Evolutionary conservation across 2,888 invertebrate species (phyloP).

Genomic region (Dermolepida albohirtum): DNA sequence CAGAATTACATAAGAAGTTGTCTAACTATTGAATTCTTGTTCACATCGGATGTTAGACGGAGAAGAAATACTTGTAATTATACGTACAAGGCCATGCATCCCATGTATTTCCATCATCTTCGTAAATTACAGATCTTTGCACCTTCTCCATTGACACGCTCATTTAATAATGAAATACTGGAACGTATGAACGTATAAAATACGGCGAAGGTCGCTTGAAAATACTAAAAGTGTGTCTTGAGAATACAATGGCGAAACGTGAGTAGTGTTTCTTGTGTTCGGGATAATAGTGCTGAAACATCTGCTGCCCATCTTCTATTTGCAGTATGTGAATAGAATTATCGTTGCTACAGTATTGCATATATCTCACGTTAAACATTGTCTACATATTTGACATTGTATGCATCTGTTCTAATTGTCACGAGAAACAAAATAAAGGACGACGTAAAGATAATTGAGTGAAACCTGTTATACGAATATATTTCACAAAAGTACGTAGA

Average conservation of each 20-base stretch:
- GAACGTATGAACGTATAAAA: slow-evolving; percentile 16
- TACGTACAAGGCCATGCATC: slow-evolving; percentile 32
- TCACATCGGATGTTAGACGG: not conserved
- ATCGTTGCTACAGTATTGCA: no score
- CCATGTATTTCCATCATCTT: slow-evolving; percentile 27
- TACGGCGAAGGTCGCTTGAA: slow-evolving; percentile 27
- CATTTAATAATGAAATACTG: slow-evolving; percentile 12
- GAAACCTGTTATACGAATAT: slow-evolving; percentile 8
- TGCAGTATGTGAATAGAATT: not conserved
- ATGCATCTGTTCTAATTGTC: slow-evolving; percentile 29
- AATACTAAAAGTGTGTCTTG: slow-evolving; percentile 26
- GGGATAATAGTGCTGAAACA: slow-evolving; percentile 18
- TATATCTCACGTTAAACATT: no score
- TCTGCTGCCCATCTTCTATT: slow-evolving; percentile 3
- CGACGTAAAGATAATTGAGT: slow-evolving; percentile 12
- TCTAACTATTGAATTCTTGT: slow-evolving; percentile 8
- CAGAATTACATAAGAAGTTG: not conserved
- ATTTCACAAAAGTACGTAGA: not conserved
- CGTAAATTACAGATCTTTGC: slow-evolving; percentile 32
- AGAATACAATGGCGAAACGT: slow-evolving; percentile 27
- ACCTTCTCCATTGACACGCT: slow-evolving; percentile 34
- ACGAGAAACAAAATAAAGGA: not conserved
- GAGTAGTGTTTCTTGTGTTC: slow-evolving; percentile 15
- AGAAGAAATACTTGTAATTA: slow-evolving; percentile 19
- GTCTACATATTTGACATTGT: slow-evolving; percentile 11